Evolutionary conservation across 2,113 vertebrate genomes (phyloP).

Genomic region (Pollimyrus isidori): DNA sequence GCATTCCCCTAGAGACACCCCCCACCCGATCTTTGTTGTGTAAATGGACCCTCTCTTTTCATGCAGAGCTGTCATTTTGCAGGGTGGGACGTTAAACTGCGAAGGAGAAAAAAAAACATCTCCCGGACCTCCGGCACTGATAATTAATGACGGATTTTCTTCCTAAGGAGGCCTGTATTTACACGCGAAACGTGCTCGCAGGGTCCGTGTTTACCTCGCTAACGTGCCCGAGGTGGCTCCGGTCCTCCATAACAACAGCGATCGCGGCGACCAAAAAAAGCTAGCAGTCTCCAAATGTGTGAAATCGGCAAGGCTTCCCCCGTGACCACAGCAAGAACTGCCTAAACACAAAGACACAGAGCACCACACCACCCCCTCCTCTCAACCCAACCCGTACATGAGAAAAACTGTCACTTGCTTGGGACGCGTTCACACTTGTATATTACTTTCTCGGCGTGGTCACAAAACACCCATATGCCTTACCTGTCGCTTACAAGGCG

Average conservation of each 20-base stretch:
- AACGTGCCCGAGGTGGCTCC: not conserved
- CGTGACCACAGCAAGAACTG: slow-evolving; percentile 33
- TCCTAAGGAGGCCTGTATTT: not conserved
- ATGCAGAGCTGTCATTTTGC: slow-evolving; percentile 38
- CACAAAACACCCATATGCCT: not conserved
- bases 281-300: not conserved
- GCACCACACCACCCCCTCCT: slow-evolving; percentile 29
- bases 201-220: slow-evolving; percentile 3
- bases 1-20: not conserved
- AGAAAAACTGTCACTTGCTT: slow-evolving; percentile 31
- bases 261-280: not conserved
- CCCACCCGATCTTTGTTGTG: slow-evolving; percentile 17
- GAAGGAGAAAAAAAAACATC: not conserved
- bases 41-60: slow-evolving; percentile 22
- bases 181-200: slow-evolving; percentile 17
- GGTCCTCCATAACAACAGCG: not conserved
- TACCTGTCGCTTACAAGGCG: slow-evolving; percentile 41
- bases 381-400: slow-evolving; percentile 18
- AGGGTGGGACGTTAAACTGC: slow-evolving; percentile 9
- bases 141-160: slow-evolving; percentile 28
- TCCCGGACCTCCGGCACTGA: not conserved
- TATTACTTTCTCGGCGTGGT: slow-evolving; percentile 1
- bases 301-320: not conserved
- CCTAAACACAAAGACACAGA: slow-evolving; percentile 51
- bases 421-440: slow-evolving; percentile 3